These are phyloP conservation scores for Zoanthus sansibaricus DNA, from an alignment of 92 coral and sea anemone genomes.

Conservation along the genomic window DNA sequence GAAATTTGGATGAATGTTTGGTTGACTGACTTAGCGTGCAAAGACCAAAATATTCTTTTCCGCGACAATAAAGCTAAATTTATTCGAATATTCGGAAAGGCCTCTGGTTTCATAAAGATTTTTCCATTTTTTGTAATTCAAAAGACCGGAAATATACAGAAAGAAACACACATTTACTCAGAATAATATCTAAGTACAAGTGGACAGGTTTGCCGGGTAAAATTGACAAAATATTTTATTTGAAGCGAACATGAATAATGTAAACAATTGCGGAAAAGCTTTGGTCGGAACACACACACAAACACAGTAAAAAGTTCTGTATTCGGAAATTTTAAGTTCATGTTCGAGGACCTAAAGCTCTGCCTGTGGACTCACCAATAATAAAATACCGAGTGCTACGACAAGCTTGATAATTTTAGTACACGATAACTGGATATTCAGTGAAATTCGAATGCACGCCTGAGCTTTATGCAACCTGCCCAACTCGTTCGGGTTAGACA, in stretches of 20 bases:
- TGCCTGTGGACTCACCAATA: not conserved
- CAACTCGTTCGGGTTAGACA: not conserved
- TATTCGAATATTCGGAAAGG: not conserved
- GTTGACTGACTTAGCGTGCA: not conserved
- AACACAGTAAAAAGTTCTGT: not conserved
- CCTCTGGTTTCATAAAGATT: not conserved
- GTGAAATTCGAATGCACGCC: not conserved
- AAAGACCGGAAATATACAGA: conserved; percentile 12
- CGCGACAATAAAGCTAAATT: not conserved
- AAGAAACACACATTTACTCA: not conserved
- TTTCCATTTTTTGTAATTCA: not conserved
- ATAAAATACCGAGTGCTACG: not conserved
- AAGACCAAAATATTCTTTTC: not conserved
- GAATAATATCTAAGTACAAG: conserved; percentile 27
- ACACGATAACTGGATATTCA: not conserved
- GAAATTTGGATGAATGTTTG: not conserved
- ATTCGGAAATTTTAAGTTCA: not conserved
- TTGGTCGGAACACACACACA: not conserved
- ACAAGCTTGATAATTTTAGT: not conserved
- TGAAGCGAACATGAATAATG: conserved; percentile 23
- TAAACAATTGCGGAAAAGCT: not conserved
- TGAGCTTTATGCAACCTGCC: conserved; percentile 27
- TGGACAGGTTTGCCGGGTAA: conserved; percentile 12
- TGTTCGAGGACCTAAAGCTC: not conserved
- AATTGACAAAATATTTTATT: conserved; percentile 44